Base-by-base conservation (phyloP, 2,888 invertebrate genomes). In the Aricia artaxerxes region DNA sequence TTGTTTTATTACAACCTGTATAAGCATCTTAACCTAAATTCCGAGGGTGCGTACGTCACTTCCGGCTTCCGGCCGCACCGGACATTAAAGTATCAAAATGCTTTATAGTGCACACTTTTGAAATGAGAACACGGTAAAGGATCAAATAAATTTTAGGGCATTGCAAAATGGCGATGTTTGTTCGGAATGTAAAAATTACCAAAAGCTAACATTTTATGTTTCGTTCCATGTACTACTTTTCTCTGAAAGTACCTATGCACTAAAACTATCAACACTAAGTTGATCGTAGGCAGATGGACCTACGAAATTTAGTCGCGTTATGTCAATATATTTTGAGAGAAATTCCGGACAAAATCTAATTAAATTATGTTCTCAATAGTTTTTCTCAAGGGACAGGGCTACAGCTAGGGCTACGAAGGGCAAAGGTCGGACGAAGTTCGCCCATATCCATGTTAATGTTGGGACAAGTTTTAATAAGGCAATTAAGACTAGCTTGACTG, bases 31-130 rank as follows among this genome's bases (percentile, higher is more conserved):
- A 69, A 16, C 35, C 69, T 69, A 69, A 69, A 69, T 35, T 11
- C 35, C 13, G 69, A 4, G 69, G 69, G 69, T 69, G 35, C 69
- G 64, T 69, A 69, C n/a, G 69, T 69, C 69, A 69, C 35, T 69
- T 69, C 69, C 69, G 69, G 69, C 69, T 38, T 35, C 16, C 69
- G 13, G 4, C 69, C 35, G 11, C 69, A 35, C 69, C 69, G 69
- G 69, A 69, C 69, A 69, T 69, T 69, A 16, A 69, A 69, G 69
- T 38, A 69, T 69, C 35, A 69, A 69, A 69, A 69, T 64, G 64
- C 11, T 64, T 69, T 69, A 38, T 69, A 69, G 13, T 69, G 35
- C 69, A 31, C 11, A 4, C 13, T 13, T 69, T 35, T 69, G 24
- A 31, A 16, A 16, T 57, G 11, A 57, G 57, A 57, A 57, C 57